Base-by-base conservation (phyloP, 2,888 invertebrate species). In the Listrodromus nycthemerus region DNA sequence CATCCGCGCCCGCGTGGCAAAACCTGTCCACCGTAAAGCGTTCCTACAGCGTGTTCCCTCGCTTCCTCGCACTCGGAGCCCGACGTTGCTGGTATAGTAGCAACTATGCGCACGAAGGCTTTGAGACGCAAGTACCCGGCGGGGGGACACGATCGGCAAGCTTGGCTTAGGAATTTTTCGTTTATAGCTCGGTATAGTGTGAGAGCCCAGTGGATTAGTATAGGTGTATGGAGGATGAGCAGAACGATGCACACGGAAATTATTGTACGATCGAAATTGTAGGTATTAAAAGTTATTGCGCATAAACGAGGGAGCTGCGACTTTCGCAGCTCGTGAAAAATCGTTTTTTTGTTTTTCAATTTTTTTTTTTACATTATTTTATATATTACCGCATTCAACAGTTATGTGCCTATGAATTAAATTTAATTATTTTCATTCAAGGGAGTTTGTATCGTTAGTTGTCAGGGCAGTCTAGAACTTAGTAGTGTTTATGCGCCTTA, bases 201-300 rank as follows among this genome's bases (percentile, higher is more conserved):
- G 24, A 55, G 13, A 55, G 13, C 55, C 8, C 24, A 2, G 21
- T 24, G 55, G 55, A 55, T 55, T 55, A 30, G 61, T 67, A 66
- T 69, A 76, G 30, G 41, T 58, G 61, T 24, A 45, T 27, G 61
- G 66, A 77, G 65, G 76, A 83, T 74, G 80, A 67, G 80, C 52
- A 66, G 61, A 76, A 66, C 61, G 83, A 73, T 80, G 76, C 69
- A 77, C 41, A 55, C 74, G 63, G 77, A 80, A 83, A 83, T 83
- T 83, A 83, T 80, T 77, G 61, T 80, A 83, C 83, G 83, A 80
- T 83, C 83, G 73, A 61, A 80, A 83, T 83, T 77, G 83, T 74
- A 55, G 80, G 48, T 73, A 83, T 83, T 80, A 83, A 83, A 83
- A 83, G 37, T 75, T 83, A 83, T 80, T 77, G 74, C 80, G 27